Evolutionary conservation across 2,888 invertebrate genomes (phyloP).

Genomic region (Strigamia crassipes): DNA sequence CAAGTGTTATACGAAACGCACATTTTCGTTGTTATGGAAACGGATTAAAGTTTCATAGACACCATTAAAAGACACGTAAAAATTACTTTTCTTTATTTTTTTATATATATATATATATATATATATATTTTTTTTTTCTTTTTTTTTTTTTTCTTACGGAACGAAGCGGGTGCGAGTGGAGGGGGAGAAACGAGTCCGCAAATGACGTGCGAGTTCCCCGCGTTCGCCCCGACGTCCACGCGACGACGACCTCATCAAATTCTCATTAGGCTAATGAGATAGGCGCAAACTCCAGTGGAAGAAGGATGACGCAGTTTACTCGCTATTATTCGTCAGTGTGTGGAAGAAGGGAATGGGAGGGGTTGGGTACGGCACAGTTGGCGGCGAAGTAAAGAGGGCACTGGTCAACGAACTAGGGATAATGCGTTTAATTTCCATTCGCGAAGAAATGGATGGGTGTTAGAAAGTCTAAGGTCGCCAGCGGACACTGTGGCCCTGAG

Average conservation of each 20-base stretch:
- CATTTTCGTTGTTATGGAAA: not conserved
- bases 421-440: not conserved
- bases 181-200: not conserved
- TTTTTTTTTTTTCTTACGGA: not conserved
- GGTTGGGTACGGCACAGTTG: not conserved
- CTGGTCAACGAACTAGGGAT: not conserved
- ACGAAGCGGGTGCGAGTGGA: not conserved
- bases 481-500: too few relatives aligned
- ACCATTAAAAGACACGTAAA: not conserved
- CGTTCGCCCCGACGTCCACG: conserved; percentile 18
- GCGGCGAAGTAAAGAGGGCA: not conserved
- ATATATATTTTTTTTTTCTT: too few relatives aligned
- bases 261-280: conserved; percentile 37
- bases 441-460: too few relatives aligned
- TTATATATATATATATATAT: too few relatives aligned
- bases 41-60: conserved; percentile 16
- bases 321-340: not conserved
- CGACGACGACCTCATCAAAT: conserved; percentile 34
- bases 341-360: not conserved
- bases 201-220: conserved; percentile 27
- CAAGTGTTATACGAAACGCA: not conserved
- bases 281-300: conserved; percentile 10
- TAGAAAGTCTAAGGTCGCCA: too few relatives aligned
- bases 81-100: not conserved
- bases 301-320: conserved; percentile 23